Percentiles rank a stretch among this genome's conserved stretches.
These are phyloP conservation scores for Brachionus rotundiformis DNA, from an alignment of 1,140 invertebrate species.

Conservation along the genomic window DNA sequence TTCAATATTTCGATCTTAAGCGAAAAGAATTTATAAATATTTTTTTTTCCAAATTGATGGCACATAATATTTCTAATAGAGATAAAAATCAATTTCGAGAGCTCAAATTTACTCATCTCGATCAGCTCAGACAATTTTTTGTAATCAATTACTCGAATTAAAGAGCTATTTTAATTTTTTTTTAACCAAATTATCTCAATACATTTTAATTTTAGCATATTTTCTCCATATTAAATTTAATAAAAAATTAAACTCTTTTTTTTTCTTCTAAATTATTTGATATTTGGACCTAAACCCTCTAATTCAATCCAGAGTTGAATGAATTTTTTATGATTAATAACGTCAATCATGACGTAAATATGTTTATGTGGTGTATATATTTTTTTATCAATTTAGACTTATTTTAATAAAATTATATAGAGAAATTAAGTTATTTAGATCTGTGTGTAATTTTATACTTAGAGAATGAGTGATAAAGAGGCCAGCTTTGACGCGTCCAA, in stretches of 20 bases:
- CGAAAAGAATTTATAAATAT: background rate
- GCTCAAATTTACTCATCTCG: background rate
- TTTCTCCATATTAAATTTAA: no score
- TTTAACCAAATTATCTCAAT: no score
- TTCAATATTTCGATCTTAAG: background rate
- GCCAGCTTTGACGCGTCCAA: background rate
- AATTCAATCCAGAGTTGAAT: background rate
- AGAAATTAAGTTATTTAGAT: background rate
- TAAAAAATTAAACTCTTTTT: background rate
- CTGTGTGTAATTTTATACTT: background rate
- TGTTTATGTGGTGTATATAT: background rate
- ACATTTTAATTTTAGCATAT: no score
- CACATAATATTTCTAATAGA: background rate
- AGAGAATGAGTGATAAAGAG: conserved; percentile 29
- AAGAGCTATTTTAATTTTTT: no score
- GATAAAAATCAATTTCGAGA: background rate
- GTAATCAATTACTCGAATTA: background rate
- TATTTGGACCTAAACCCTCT: background rate
- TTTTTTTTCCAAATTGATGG: background rate
- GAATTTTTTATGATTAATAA: background rate
- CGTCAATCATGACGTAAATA: background rate
- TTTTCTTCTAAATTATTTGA: background rate
- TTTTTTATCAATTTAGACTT: conserved; percentile 3
- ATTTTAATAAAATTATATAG: background rate
- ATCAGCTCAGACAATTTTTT: background rate